phyloP scores from a whole-genome alignment of 2,888 invertebrate genomes.

The Machimus rusticus region DNA sequence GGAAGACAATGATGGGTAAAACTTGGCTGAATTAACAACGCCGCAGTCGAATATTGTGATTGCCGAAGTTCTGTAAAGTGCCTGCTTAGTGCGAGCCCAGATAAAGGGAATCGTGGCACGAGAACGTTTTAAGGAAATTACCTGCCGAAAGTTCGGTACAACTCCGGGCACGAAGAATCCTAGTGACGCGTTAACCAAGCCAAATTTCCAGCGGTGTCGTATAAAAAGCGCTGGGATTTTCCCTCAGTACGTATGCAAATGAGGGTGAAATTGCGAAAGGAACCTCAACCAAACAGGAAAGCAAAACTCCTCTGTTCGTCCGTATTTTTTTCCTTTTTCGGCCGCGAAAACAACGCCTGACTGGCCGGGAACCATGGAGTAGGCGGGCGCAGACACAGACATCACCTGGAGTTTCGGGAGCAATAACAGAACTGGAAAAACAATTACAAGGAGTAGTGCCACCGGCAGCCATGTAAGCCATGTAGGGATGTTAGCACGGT shows the following conservation, averaged over 20 bases:
- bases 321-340: background rate
- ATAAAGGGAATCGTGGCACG: background rate
- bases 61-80: background rate
- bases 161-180: background rate
- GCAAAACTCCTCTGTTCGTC: background rate
- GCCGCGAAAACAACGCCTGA: background rate
- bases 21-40: background rate
- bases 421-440: background rate
- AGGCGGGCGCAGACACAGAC: background rate
- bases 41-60: background rate
- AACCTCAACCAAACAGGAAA: background rate
- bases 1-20: background rate
- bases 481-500: background rate
- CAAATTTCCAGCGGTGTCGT: background rate
- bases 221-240: constrained; percentile 3
- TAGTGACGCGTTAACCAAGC: constrained; percentile 9
- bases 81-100: background rate
- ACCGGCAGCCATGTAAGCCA: background rate
- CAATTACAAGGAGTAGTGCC: constrained; percentile 19
- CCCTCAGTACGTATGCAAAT: constrained; percentile 19
- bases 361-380: background rate
- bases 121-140: background rate
- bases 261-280: background rate
- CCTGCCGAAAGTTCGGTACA: background rate
- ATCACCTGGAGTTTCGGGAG: constrained; percentile 6